phyloP scores from a whole-genome alignment of 2,797 vertebrate species.

The Scyliorhinus canicula region DNA sequence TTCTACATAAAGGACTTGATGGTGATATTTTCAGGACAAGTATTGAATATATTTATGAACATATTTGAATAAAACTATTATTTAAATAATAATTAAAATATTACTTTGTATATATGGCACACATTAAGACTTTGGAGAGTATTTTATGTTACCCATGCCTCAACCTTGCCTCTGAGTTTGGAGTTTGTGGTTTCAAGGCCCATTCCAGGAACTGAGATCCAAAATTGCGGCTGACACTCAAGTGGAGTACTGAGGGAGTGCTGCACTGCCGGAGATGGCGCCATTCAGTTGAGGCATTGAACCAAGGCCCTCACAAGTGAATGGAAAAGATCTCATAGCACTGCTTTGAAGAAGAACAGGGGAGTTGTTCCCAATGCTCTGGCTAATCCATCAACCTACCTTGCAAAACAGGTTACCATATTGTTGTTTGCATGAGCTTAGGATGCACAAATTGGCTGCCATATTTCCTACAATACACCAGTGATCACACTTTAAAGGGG shows the following conservation, averaged over 20 bases:
- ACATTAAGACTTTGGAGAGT: not conserved
- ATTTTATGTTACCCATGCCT: not conserved
- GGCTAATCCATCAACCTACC: not conserved
- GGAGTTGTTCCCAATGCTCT: not conserved
- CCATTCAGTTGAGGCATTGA: not conserved
- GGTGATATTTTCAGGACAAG: not conserved
- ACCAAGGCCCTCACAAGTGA: not conserved
- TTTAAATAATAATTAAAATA: no score
- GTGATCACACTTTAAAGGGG: not conserved
- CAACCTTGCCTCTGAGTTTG: not conserved
- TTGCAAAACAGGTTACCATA: not conserved
- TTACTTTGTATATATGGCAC: not conserved
- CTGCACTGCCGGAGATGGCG: not conserved
- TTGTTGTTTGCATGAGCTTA: not conserved
- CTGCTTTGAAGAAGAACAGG: not conserved
- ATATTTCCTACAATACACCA: not conserved
- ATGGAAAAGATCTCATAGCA: not conserved
- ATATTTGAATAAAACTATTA: no score
- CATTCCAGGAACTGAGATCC: not conserved
- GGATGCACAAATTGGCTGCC: not conserved
- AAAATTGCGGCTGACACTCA: not conserved
- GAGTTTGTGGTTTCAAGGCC: not conserved
- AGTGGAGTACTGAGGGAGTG: not conserved
- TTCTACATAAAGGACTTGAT: not conserved
- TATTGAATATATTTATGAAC: not conserved